These are phyloP conservation scores for Caranx ignobilis DNA, from an alignment of 2,113 vertebrate species.

Conservation along the genomic window DNA sequence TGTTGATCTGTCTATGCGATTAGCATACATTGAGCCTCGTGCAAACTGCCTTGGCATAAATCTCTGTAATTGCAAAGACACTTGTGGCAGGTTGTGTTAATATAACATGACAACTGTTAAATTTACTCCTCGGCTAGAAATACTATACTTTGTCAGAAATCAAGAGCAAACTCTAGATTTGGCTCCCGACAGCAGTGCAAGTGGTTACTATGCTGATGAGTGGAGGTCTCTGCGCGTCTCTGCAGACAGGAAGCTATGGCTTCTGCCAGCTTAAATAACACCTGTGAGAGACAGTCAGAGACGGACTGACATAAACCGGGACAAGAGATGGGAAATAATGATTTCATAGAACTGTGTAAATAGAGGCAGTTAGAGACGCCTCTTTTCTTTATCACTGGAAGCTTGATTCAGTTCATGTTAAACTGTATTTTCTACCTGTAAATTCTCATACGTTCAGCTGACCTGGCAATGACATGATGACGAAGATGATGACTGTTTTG, in stretches of 20 bases:
- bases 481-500: too few relatives aligned
- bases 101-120: slow-evolving; percentile 45
- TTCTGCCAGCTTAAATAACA: not conserved
- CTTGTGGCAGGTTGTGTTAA: slow-evolving; percentile 19
- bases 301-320: not conserved
- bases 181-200: not conserved
- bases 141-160: slow-evolving; percentile 44
- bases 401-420: not conserved
- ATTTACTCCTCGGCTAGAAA: slow-evolving; percentile 27
- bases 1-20: slow-evolving; percentile 26
- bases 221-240: not conserved
- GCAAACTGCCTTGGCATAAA: slow-evolving; percentile 29
- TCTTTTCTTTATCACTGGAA: not conserved
- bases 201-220: not conserved
- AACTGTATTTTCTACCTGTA: not conserved
- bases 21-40: not conserved
- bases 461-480: too few relatives aligned
- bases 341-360: not conserved
- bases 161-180: slow-evolving; percentile 24
- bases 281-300: slow-evolving; percentile 18
- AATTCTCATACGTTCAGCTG: not conserved
- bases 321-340: not conserved
- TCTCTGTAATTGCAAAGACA: slow-evolving; percentile 38
- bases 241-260: not conserved
- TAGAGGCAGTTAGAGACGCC: too few relatives aligned